Percentiles rank a stretch among this genome's conserved stretches.
These are phyloP conservation scores for Zaprionus camerounensis DNA, from an alignment of 1,140 invertebrate species.

Conservation along the genomic window DNA sequence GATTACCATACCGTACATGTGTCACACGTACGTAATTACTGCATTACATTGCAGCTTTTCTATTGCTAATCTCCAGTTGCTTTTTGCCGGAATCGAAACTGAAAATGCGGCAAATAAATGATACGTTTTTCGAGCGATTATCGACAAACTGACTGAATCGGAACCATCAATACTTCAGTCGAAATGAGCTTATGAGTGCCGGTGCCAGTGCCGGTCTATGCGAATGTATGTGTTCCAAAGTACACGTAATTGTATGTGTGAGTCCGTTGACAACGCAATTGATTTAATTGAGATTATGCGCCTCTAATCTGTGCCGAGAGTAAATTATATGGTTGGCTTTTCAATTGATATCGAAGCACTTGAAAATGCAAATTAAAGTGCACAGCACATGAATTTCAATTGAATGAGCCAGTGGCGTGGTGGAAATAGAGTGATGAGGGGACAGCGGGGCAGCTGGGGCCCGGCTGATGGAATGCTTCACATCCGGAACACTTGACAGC, in stretches of 20 bases:
- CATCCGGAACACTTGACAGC: constrained; percentile 12
- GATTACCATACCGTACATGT: not conserved
- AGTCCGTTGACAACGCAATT: constrained; percentile 27
- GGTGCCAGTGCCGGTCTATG: not conserved
- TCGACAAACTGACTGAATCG: constrained; percentile 3
- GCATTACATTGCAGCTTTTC: not conserved
- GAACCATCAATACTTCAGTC: not conserved
- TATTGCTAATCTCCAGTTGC: not conserved
- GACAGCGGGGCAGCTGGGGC: not conserved
- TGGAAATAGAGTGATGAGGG: not conserved
- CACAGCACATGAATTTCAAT: constrained; percentile 28
- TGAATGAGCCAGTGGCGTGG: not conserved
- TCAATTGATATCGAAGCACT: constrained; percentile 24
- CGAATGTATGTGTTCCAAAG: not conserved
- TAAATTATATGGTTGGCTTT: constrained; percentile 40
- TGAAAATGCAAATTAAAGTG: constrained; percentile 45
- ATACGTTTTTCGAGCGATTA: not conserved
- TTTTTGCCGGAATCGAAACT: not conserved
- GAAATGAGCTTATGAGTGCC: constrained; percentile 28
- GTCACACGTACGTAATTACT: not conserved
- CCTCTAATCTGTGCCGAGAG: constrained; percentile 27
- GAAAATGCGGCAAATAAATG: not conserved
- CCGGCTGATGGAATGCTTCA: constrained; percentile 14
- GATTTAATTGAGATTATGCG: constrained; percentile 53
- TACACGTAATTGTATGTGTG: constrained; percentile 9